phyloP scores from a whole-genome alignment of 2,797 vertebrate genomes.

The Karalla daura region DNA sequence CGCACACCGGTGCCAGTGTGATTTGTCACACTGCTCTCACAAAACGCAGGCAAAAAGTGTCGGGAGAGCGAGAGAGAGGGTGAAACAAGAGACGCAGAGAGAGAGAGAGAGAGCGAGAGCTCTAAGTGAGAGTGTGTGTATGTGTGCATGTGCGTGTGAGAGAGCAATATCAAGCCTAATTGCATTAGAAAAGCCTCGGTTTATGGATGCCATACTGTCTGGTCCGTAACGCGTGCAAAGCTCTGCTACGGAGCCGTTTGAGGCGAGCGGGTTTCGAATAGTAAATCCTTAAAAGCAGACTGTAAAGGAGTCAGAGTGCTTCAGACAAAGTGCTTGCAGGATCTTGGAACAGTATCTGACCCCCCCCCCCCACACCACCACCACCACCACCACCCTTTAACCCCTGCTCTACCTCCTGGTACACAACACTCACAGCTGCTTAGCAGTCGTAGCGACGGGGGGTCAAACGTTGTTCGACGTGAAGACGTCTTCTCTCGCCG shows the following conservation, averaged over 20 bases:
- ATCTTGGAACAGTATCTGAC: background rate
- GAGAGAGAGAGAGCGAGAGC: too few species aligned
- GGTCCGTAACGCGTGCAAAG: slow-evolving; percentile 14
- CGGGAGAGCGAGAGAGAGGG: slow-evolving; percentile 14
- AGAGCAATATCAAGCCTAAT: slow-evolving; percentile 7
- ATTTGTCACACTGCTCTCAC: slow-evolving; percentile 59
- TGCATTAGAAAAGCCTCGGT: slow-evolving; percentile 32
- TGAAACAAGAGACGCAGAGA: slow-evolving; percentile 20
- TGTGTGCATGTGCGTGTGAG: background rate
- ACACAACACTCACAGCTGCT: too few species aligned
- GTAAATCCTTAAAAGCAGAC: background rate
- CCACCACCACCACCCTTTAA: too few species aligned
- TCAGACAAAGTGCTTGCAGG: background rate
- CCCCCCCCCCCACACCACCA: too few species aligned
- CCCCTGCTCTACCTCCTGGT: too few species aligned
- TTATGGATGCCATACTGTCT: slow-evolving; percentile 23
- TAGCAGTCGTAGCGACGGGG: too few species aligned
- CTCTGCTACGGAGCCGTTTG: slow-evolving; percentile 15
- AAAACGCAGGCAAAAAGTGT: slow-evolving; percentile 39
- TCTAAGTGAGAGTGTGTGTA: slow-evolving; percentile 12
- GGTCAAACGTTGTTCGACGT: too few species aligned
- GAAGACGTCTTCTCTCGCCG: too few species aligned
- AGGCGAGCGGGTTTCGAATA: background rate
- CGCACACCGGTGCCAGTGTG: slow-evolving; percentile 46
- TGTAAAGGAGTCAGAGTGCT: background rate